Percentiles rank a stretch among this genome's conserved stretches.
These are phyloP conservation scores for Stenodema calcarata DNA, from an alignment of 2,888 invertebrate genomes.

Conservation along the genomic window DNA sequence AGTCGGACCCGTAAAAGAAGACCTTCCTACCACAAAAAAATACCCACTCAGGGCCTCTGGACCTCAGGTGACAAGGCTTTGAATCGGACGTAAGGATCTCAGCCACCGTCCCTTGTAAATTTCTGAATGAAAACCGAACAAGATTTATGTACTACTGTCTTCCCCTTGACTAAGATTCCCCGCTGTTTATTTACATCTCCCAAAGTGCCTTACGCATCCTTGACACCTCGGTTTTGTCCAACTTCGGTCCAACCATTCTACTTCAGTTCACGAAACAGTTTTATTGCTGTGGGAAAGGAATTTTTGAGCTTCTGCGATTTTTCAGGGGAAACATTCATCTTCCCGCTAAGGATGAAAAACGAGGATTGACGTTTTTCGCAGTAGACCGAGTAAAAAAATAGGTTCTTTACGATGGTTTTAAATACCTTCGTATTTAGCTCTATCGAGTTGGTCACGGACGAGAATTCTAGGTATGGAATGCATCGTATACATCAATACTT, in stretches of 20 bases:
- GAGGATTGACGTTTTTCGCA: not conserved
- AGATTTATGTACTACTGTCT: constrained; percentile 16
- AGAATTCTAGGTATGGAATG: no score
- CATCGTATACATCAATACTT: no score
- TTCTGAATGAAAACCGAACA: constrained; percentile 40
- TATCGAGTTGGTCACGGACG: no score
- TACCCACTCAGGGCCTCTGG: constrained; percentile 14
- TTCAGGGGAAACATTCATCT: not conserved
- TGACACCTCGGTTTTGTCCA: constrained; percentile 23
- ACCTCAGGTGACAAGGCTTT: constrained; percentile 21
- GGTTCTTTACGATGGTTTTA: not conserved
- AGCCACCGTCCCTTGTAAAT: not conserved
- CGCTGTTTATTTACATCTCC: constrained; percentile 37
- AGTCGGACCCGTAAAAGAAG: not conserved
- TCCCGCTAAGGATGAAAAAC: not conserved
- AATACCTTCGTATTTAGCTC: not conserved
- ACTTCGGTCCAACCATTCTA: not conserved
- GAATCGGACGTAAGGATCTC: not conserved
- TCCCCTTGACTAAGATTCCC: not conserved
- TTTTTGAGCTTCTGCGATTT: not conserved
- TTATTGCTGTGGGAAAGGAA: constrained; percentile 37
- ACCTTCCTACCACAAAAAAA: constrained; percentile 1
- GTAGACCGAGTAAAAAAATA: not conserved
- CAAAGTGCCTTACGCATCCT: not conserved
- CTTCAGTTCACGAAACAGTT: not conserved